Evolutionary conservation across 2,888 invertebrate genomes (phyloP), one percentile per base, ranked within the genome.

Genomic region (Spatulosminthurus flaviceps): DNA sequence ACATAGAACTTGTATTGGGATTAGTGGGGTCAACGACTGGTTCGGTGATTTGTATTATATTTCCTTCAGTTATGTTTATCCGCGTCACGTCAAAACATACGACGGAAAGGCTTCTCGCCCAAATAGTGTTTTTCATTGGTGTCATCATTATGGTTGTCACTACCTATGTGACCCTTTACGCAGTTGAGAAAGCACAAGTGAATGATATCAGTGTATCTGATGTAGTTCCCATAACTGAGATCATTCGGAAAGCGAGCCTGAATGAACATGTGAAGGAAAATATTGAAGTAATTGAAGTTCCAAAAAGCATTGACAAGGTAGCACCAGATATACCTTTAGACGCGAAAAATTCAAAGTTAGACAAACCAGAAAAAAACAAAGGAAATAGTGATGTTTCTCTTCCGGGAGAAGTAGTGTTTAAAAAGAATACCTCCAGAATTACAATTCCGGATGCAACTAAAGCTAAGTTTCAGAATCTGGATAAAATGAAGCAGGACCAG

Each of bases 11-110:
- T 86, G 95, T 98, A 77, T 90, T 99, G 80, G 97, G 97, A 0
- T 89, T 98, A 43, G 93, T 96, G 51, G 98, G 98, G 0, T 95
- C 98, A 0, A 97, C 98, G 0, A 96, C 97, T 85, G 98, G 98
- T 0, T 94, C 96, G 19, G 91, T 95, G 83, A 93, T 98, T 83
- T 97, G 97, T 86, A 92, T 97, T 43, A 92, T 98, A 86, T 94
- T 97, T 86, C 98, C 98, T 0, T 94, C 97, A 0, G 91, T 94
- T 0, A 94, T 96, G 87, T 97, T 96, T 87, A 91, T 96, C 42
- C 92, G 92, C 82, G 91, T 96, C 81, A 93, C 94, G 13, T 92
- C 92, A 69, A 95, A 95, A 87, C 92, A 94, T 83, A 94, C 95
- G 0, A 94, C 93, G 84, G 96, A 96, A 87, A 90, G 94, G 85